Conservation (phyloP, 2,113 vertebrate genomes). For the Sander lucioperca region DNA sequence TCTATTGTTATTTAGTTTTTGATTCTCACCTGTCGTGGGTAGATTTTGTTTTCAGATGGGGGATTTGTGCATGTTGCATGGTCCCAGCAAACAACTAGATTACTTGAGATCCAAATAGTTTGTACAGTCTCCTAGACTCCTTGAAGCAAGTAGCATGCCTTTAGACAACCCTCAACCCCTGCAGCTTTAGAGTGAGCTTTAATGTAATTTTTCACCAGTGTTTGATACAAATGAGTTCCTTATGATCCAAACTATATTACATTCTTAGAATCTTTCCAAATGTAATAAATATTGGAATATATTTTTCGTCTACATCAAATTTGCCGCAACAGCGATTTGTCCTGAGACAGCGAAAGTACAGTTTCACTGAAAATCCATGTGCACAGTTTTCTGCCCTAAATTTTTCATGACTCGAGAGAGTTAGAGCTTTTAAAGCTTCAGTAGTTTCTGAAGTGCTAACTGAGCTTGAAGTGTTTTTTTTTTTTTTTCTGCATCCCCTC, state of each 20-base stretch:
- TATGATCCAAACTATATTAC: background rate
- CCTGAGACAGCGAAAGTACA: background rate
- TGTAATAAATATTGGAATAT: conserved; percentile 19
- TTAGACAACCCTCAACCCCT: background rate
- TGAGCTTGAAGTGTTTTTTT: conserved; percentile 17
- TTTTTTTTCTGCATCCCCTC: background rate
- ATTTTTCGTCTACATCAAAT: background rate
- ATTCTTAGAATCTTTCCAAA: conserved; percentile 7
- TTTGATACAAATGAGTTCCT: conserved; percentile 3
- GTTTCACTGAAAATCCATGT: conserved; percentile 10
- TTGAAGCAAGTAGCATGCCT: background rate
- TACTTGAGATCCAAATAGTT: background rate
- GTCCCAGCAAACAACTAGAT: background rate
- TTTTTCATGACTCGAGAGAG: conserved; percentile 46
- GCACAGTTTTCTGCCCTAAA: conserved; percentile 19
- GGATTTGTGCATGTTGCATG: conserved; percentile 8
- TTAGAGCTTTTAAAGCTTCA: conserved; percentile 37
- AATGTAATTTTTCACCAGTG: background rate
- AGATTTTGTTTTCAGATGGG: conserved; percentile 4
- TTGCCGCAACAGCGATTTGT: conserved; percentile 41
- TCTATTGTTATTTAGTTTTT: background rate
- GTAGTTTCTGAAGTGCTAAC: conserved; percentile 39
- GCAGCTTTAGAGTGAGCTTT: conserved; percentile 1
- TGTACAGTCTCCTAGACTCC: background rate
- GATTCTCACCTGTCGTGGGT: conserved; percentile 4